Base-by-base conservation (phyloP, 2,888 invertebrate species). In the Balanococcus diminutus region DNA sequence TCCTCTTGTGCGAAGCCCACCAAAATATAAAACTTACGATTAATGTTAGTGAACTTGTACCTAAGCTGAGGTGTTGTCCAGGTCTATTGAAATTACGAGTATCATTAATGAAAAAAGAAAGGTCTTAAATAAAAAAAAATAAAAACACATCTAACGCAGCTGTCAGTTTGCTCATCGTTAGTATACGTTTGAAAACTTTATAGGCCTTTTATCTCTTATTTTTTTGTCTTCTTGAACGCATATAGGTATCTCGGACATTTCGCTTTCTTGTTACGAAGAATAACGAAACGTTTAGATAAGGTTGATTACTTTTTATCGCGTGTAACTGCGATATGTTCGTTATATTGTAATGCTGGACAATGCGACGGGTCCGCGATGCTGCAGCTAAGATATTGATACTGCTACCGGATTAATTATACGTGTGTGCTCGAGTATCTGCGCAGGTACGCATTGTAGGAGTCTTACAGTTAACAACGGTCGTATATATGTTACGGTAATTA, bases 391-490 rank as follows among this genome's bases (percentile, higher is more conserved):
- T 67, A 67, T 67, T 31, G 67, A 67, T 67, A 67, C 25, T 28
- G 67, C 67, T 67, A 67, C 67, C 14, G 67, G 31, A 67, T 67
- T 67, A 67, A 67, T 67, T 67, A 67, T 67, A 67, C 25, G 31
- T 31, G 31, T 31, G 31, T 67, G 14, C 16, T 28, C 16, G 28
- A 28, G 8, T 61, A 61, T 61, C 61, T 61, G 19, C 11, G 5
- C 6, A 22, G 61, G 61, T 22, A 61, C 19, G 42, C 51, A 51
- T 51, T 51, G 51, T 51, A 51, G 51, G 51, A 51, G 51, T 51
- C 51, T 19, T 19, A 51, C 51, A 51, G 51, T 51, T 51, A 51
- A 19, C 51, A 19, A 51, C 19, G 51, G 19, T 51, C 51, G 51
- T 51, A 51, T 51, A 51, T 51, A 51, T 51, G 51, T 51, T 51